Conservation (phyloP, 2,888 invertebrate species). For the Acanthoscelides obtectus region DNA sequence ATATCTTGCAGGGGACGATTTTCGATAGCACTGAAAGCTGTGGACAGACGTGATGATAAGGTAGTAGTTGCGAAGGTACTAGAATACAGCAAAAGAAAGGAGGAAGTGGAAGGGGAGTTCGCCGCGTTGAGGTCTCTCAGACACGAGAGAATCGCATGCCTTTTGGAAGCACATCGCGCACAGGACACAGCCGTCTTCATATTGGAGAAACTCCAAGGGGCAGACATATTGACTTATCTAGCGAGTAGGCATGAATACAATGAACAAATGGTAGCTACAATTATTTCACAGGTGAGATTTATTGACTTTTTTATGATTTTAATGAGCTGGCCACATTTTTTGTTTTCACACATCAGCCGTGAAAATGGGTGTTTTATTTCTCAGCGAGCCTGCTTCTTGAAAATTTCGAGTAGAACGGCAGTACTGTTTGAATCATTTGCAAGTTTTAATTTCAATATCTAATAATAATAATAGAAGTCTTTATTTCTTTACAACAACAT, state of each 20-base stretch:
- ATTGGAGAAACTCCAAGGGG: slow-evolving; percentile 82
- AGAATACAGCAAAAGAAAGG: slow-evolving; percentile 63
- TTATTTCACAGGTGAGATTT: slow-evolving; percentile 67
- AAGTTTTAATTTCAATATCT: no score
- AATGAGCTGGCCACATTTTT: no score
- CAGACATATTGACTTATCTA: slow-evolving; percentile 85
- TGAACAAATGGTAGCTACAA: slow-evolving; percentile 86
- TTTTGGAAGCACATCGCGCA: slow-evolving; percentile 68
- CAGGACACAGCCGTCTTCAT: slow-evolving; percentile 69
- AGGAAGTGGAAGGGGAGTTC: slow-evolving; percentile 72
- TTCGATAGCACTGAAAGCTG: slow-evolving; percentile 77
- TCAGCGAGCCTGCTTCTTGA: no score
- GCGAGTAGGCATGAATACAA: slow-evolving; percentile 85
- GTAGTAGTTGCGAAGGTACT: slow-evolving; percentile 82
- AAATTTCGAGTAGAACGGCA: no score
- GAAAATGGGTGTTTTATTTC: no score
- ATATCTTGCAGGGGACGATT: slow-evolving; percentile 71
- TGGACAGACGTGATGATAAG: slow-evolving; percentile 69
- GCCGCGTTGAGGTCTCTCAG: slow-evolving; percentile 75
- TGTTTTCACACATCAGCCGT: no score
- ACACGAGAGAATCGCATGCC: slow-evolving; percentile 81
- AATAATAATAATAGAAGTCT: no score
- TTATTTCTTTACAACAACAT: no score
- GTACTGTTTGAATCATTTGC: no score
- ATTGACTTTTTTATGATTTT: no score